Evolutionary conservation across 2,113 vertebrate species (phyloP).

Genomic region (Eurystomus gularis): DNA sequence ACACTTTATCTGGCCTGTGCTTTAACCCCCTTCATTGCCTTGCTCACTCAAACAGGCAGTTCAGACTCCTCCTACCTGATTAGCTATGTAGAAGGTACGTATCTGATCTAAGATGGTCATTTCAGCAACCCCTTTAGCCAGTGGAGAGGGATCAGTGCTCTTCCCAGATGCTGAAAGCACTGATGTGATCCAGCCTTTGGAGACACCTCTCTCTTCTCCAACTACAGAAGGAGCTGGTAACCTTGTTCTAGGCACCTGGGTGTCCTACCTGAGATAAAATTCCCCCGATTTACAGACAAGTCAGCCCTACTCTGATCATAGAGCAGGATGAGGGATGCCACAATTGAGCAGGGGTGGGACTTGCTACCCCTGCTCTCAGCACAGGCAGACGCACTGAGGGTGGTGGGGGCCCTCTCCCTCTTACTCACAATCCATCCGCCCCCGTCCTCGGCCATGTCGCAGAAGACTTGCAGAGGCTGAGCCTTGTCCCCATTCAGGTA

Average conservation of each 20-base stretch:
- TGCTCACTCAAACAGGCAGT: neutral
- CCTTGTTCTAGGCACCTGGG: neutral
- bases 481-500: slow-evolving; percentile 87
- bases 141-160: neutral
- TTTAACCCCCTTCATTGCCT: neutral
- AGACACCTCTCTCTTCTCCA: neutral
- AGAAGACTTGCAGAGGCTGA: slow-evolving; percentile 89
- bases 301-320: neutral
- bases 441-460: slow-evolving; percentile 92
- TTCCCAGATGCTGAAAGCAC: neutral
- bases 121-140: neutral
- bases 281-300: neutral
- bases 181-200: too few relatives aligned
- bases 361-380: neutral
- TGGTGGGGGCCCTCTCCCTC: rapidly evolving
- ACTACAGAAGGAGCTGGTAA: neutral
- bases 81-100: neutral
- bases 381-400: neutral
- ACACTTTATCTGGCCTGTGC: neutral
- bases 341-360: neutral
- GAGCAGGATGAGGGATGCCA: too few relatives aligned
- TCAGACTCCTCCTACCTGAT: neutral
- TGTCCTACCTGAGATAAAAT: neutral
- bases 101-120: neutral
- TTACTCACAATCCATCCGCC: slow-evolving; percentile 97